Conservation (phyloP, 2,797 vertebrate species). For the Enteromius trimaculatus region DNA sequence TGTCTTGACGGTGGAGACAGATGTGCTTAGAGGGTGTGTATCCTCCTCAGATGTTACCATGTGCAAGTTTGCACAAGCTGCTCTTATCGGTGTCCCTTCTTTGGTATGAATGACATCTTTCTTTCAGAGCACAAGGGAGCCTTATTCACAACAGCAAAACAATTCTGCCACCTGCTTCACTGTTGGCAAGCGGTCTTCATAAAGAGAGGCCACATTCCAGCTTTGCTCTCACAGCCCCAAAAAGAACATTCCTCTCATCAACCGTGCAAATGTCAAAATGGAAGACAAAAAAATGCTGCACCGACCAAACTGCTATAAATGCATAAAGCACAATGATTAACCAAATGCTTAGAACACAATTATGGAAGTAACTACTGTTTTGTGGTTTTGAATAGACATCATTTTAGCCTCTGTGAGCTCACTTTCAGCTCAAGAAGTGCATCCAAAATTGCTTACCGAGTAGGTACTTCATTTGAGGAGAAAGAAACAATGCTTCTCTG, state of each 20-base stretch:
- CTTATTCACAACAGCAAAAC: constrained; percentile 52
- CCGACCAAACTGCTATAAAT: background rate
- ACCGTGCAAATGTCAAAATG: background rate
- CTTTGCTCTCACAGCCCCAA: constrained; percentile 1
- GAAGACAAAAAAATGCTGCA: background rate
- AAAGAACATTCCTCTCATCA: constrained; percentile 13
- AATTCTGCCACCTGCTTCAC: constrained; percentile 55
- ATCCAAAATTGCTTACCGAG: background rate
- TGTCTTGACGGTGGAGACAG: background rate
- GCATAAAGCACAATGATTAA: background rate
- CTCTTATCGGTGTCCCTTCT: constrained; percentile 50
- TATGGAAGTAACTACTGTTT: background rate
- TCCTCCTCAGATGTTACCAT: constrained; percentile 32
- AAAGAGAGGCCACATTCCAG: constrained; percentile 24
- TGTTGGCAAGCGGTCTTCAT: constrained; percentile 56
- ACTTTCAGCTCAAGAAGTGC: background rate
- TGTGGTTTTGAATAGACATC: background rate
- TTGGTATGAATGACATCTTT: constrained; percentile 60
- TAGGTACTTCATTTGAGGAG: background rate
- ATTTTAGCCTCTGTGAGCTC: background rate
- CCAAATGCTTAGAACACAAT: background rate
- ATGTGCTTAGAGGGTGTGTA: background rate
- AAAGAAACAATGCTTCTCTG: background rate
- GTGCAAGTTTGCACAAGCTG: constrained; percentile 57
- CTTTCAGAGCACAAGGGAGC: constrained; percentile 48